Percentiles rank a stretch among this genome's conserved stretches.
These are phyloP conservation scores for Forbesichthys papilliferus DNA, from an alignment of 2,113 vertebrate species.

Conservation along the genomic window DNA sequence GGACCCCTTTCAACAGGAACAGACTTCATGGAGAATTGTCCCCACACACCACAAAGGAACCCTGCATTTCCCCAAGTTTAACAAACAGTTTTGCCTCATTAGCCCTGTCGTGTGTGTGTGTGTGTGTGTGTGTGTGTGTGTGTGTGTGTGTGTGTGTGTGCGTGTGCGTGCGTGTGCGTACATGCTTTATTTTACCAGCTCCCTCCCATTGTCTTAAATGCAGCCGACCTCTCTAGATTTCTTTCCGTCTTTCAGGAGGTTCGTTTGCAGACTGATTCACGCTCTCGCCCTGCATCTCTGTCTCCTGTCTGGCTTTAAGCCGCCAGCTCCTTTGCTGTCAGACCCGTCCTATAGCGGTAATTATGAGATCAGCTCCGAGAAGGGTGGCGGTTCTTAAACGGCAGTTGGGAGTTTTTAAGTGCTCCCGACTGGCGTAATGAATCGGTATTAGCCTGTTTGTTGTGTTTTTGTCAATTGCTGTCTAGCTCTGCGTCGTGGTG, in stretches of 20 bases:
- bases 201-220: not conserved
- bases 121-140: not conserved
- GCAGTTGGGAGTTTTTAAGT: constrained; percentile 42
- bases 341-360: constrained; percentile 53
- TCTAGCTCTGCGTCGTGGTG: constrained; percentile 24
- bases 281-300: not conserved
- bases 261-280: too few relatives aligned
- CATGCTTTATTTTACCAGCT: not conserved
- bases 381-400: constrained; percentile 53
- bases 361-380: constrained; percentile 63
- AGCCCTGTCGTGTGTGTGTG: not conserved
- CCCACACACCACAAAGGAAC: too few relatives aligned
- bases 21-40: too few relatives aligned
- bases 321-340: constrained; percentile 53
- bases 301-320: constrained; percentile 56
- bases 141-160: not conserved
- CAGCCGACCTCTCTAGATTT: not conserved
- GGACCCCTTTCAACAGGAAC: too few relatives aligned
- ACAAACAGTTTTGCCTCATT: not conserved
- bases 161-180: too few relatives aligned
- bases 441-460: constrained; percentile 38
- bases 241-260: too few relatives aligned
- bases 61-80: too few relatives aligned
- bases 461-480: constrained; percentile 21
- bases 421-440: constrained; percentile 38